phyloP scores from a whole-genome alignment of 2,888 invertebrate genomes.

The Rhagonycha lutea region DNA sequence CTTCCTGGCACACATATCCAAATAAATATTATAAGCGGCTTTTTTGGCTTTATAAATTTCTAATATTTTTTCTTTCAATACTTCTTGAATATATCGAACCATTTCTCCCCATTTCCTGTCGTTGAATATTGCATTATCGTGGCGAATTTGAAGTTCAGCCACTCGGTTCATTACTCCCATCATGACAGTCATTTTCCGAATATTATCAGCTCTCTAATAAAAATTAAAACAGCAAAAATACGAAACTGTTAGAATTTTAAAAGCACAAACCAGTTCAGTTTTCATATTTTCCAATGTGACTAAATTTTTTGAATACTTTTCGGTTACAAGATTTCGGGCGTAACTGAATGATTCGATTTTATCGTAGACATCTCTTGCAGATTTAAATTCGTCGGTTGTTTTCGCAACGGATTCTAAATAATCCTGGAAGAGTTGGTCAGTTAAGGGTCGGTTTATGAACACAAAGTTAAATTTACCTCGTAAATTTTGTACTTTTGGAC shows the following conservation, averaged over 20 bases:
- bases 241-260: neutral
- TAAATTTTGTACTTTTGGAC: constrained; percentile 3
- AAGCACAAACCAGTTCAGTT: constrained; percentile 3
- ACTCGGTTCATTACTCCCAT: constrained; percentile 15
- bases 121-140: neutral
- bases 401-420: constrained; percentile 13
- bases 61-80: neutral
- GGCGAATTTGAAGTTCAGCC: neutral
- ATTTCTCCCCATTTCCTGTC: constrained; percentile 11
- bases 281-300: constrained; percentile 1
- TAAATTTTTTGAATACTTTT: neutral
- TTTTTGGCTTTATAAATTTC: constrained; percentile 4
- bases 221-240: too few species aligned
- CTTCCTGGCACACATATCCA: constrained; percentile 8
- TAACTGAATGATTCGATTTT: constrained; percentile 12
- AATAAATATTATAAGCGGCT: constrained; percentile 8
- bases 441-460: neutral
- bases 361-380: constrained; percentile 9
- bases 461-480: neutral
- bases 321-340: neutral
- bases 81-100: constrained; percentile 8
- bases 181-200: neutral
- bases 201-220: neutral
- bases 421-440: neutral
- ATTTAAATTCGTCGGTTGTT: neutral